These are phyloP conservation scores for Leucania comma DNA, from an alignment of 2,888 invertebrate species.

Conservation along the genomic window DNA sequence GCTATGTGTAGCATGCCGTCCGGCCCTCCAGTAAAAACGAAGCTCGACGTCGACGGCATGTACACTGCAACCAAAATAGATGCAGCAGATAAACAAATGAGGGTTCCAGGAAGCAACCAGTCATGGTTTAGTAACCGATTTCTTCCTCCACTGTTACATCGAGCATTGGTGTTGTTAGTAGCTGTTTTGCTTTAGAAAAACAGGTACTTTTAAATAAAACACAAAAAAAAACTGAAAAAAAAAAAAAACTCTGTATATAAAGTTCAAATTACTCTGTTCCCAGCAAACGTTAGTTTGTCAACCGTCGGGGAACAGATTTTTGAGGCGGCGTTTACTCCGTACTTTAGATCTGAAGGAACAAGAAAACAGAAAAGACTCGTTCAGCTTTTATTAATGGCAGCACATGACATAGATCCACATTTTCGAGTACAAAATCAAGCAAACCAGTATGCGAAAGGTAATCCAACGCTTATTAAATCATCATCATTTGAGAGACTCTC, in stretches of 20 bases:
- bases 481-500: no score
- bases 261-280: background rate
- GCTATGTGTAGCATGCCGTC: no score
- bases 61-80: no score
- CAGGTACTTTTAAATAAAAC: background rate
- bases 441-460: slow-evolving; percentile 5
- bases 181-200: background rate
- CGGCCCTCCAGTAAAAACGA: no score
- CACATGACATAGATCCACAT: background rate
- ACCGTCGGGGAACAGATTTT: background rate
- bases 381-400: background rate
- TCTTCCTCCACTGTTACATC: no score
- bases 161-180: background rate
- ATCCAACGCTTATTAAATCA: background rate
- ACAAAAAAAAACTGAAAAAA: no score
- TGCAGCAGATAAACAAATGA: no score
- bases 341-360: slow-evolving; percentile 1
- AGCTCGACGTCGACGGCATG: no score
- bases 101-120: no score
- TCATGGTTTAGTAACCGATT: no score
- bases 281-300: background rate
- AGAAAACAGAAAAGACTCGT: slow-evolving; percentile 11
- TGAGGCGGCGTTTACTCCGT: background rate
- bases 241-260: background rate
- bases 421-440: background rate